These are phyloP conservation scores for Acanthochromis polyacanthus DNA, from an alignment of 2,113 vertebrate genomes.

Conservation along the genomic window DNA sequence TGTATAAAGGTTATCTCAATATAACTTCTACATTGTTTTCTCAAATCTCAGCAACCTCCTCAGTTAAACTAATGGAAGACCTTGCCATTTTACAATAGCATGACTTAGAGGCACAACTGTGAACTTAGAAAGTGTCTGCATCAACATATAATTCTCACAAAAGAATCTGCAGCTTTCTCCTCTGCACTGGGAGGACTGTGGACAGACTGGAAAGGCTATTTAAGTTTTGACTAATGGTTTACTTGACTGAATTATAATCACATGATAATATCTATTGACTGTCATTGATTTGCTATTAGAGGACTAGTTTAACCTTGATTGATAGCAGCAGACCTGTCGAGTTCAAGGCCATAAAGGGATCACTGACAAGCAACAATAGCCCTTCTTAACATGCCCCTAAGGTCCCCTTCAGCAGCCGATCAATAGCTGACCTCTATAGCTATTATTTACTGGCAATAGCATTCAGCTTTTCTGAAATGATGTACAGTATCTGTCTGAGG, in stretches of 20 bases:
- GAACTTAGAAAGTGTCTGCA: conserved; percentile 24
- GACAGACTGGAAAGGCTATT: conserved; percentile 31
- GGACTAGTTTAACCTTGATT: conserved; percentile 81
- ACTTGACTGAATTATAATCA: conserved; percentile 74
- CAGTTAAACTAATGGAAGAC: conserved; percentile 74
- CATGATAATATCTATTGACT: conserved; percentile 80
- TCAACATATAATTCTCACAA: conserved; percentile 7
- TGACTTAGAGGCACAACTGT: conserved; percentile 39
- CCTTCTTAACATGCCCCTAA: conserved; percentile 76
- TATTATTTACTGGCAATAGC: conserved; percentile 73
- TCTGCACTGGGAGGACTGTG: not conserved
- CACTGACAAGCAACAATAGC: conserved; percentile 81
- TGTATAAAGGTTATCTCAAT: conserved; percentile 86
- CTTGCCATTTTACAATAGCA: conserved; percentile 52
- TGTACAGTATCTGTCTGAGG: conserved; percentile 66
- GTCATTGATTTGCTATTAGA: conserved; percentile 79
- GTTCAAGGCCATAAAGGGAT: conserved; percentile 79
- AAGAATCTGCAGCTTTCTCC: conserved; percentile 6
- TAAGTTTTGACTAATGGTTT: conserved; percentile 70
- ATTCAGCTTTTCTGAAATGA: conserved; percentile 64
- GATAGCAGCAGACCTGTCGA: conserved; percentile 62
- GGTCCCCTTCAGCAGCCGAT: conserved; percentile 77
- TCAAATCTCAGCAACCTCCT: conserved; percentile 66
- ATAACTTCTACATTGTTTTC: conserved; percentile 76
- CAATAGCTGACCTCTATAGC: conserved; percentile 80